These are phyloP conservation scores for Ophraella communa DNA, from an alignment of 2,888 invertebrate species.

Conservation along the genomic window DNA sequence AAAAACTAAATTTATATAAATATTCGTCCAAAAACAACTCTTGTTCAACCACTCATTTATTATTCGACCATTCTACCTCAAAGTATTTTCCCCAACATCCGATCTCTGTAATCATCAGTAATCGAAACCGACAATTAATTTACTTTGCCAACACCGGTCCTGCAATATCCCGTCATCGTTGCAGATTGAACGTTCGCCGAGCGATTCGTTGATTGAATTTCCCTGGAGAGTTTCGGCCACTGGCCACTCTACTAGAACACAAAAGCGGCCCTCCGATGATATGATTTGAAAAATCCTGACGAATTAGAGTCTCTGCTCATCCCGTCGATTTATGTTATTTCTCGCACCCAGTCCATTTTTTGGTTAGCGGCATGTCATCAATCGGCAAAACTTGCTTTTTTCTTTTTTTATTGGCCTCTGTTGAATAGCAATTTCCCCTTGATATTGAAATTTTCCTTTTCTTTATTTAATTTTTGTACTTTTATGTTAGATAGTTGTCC, in stretches of 20 bases:
- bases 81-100: background rate
- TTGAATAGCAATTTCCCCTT: background rate
- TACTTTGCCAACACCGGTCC: conserved; percentile 29
- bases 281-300: conserved; percentile 49
- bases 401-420: background rate
- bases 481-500: too few species aligned
- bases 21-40: too few species aligned
- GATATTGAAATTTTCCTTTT: too few species aligned
- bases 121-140: conserved; percentile 26
- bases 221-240: conserved; percentile 48
- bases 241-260: conserved; percentile 41
- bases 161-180: conserved; percentile 22
- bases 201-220: conserved; percentile 56
- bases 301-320: conserved; percentile 44
- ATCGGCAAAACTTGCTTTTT: conserved; percentile 28
- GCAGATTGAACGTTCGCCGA: conserved; percentile 46
- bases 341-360: conserved; percentile 17
- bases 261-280: conserved; percentile 49
- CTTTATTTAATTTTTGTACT: too few species aligned
- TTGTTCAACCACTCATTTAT: too few species aligned
- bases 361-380: conserved; percentile 22
- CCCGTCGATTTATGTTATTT: conserved; percentile 41
- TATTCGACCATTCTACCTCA: background rate
- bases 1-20: too few species aligned
- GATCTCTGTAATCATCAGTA: background rate